These are phyloP conservation scores for Sphaerophoria taeniata DNA, from an alignment of 2,888 invertebrate genomes.

Conservation along the genomic window DNA sequence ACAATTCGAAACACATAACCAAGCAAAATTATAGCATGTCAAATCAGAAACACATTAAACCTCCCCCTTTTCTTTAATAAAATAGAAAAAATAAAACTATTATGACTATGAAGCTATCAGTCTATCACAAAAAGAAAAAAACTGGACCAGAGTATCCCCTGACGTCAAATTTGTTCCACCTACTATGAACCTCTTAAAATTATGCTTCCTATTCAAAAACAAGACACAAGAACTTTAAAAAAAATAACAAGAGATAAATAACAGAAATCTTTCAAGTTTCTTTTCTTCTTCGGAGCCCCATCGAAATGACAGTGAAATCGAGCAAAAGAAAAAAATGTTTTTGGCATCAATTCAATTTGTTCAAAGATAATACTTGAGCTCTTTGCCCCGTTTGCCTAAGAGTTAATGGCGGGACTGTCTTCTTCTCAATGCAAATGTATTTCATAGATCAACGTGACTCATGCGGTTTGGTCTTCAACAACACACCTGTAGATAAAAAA, in stretches of 20 bases:
- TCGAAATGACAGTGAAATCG: constrained; percentile 53
- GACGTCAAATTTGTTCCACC: constrained; percentile 58
- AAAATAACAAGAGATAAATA: constrained; percentile 7
- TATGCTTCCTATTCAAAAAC: constrained; percentile 51
- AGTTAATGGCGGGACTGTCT: neutral
- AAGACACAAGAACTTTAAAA: neutral
- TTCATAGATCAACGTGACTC: constrained; percentile 41
- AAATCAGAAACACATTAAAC: constrained; percentile 44
- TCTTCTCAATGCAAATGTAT: constrained; percentile 22
- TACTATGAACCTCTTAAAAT: constrained; percentile 35
- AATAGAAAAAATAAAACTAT: neutral
- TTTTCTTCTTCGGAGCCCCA: constrained; percentile 38
- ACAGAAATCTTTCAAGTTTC: constrained; percentile 3
- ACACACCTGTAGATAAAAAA: constrained; percentile 39
- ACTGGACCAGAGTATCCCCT: constrained; percentile 44
- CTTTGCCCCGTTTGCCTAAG: neutral
- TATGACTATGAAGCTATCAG: neutral
- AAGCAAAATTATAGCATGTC: constrained; percentile 53
- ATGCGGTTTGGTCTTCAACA: constrained; percentile 5
- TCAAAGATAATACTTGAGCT: constrained; percentile 44
- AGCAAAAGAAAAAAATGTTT: constrained; percentile 22
- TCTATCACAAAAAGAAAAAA: constrained; percentile 5
- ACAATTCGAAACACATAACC: constrained; percentile 26
- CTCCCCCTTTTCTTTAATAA: neutral
- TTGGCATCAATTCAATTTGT: constrained; percentile 67